Base-by-base conservation (phyloP, 2,113 vertebrate species). In the Archocentrus centrarchus region DNA sequence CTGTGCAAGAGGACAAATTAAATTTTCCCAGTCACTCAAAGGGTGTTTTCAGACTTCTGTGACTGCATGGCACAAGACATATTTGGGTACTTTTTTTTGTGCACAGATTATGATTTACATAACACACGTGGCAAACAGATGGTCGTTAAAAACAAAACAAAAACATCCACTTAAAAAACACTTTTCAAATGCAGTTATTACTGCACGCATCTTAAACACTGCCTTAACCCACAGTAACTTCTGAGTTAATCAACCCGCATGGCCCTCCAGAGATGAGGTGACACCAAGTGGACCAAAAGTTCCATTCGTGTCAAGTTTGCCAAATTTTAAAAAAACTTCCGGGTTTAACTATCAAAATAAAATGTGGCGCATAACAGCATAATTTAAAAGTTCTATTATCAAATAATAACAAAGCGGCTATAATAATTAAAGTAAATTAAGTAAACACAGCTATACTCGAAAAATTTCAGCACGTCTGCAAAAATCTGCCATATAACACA, bases 331-430 rank as follows among this genome's bases (percentile, higher is more conserved):
- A 3, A 37, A 0, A 41, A 76, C 80, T 87, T 91, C 89, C 86
- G 91, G 47, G 10, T 41, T 17, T 1, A 62, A 3, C 80, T 89
- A 32, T 85, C 92, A 92, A 88, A 91, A 77, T 91, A 89, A 91
- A 87, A 75, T 3, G 15, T 14, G 5, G 35, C 1, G 2, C 7
- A 9, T 1, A 2, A 41, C 2, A 0, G 70, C 57, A 6, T 13
- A 11, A n/a, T 17, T 5, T 7, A 59, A 79, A 55, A n/a, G 22
- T 32, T 11, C 9, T 14, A 37, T 22, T 20, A 18, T 32, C 18
- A 20, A 55, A 63, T 7, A 20, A 50, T 57, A 13, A 41, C 6
- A 15, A 14, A 15, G 59, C 1, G 1, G 18, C 2, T 27, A 1
- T 7, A 0, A 1, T 4, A 75, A 22, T 18, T 10, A 2, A 10